Evolutionary conservation across 2,888 invertebrate species (phyloP), one percentile per base, ranked within the genome.

Genomic region (Leptarthrus brevirostris): DNA sequence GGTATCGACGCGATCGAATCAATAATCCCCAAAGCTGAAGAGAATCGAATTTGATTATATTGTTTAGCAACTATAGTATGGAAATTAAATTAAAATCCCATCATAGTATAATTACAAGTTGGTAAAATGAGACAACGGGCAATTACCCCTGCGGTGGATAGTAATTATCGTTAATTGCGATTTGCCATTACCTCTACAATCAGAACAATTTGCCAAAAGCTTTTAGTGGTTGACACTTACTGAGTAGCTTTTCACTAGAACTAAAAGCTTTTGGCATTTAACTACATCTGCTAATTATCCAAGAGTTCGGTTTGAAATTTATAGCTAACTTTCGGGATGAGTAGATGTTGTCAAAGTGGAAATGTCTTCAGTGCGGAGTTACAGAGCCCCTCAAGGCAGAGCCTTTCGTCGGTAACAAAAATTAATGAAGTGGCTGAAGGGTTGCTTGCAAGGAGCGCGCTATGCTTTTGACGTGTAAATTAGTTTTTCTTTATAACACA

Each of bases 71-170:
- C 61, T 61, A 40, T 61, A 61, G 20, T 61, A 61, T 61, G 36
- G 61, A 61, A 61, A 61, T 61, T 61, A 61, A 61, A 61, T 61
- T 61, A 61, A 61, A 61, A 61, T 61, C 61, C 61, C 61, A 61
- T 61, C 40, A 20, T 40, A 40, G 61, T 61, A 40, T 61, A 61
- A 61, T 61, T 61, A 61, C 40, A 61, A 34, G 36, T 16, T 61
- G 36, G 61, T 36, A 61, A 36, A 18, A 61, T 20, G 61, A 61
- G 36, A 61, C 61, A 61, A 61, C 36, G 61, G 61, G 36, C 61
- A 61, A 61, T 61, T 61, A 61, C 61, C 61, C 61, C 61, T 61
- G 61, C 40, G 61, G 61, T 40, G 36, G 61, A 22, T 36, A 61
- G 61, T 61, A 61, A 61, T 61, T 61, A 61, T 22, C 61, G 61